Evolutionary conservation across 1,140 invertebrate species (phyloP).

Genomic region (Bathynomus jamesi): DNA sequence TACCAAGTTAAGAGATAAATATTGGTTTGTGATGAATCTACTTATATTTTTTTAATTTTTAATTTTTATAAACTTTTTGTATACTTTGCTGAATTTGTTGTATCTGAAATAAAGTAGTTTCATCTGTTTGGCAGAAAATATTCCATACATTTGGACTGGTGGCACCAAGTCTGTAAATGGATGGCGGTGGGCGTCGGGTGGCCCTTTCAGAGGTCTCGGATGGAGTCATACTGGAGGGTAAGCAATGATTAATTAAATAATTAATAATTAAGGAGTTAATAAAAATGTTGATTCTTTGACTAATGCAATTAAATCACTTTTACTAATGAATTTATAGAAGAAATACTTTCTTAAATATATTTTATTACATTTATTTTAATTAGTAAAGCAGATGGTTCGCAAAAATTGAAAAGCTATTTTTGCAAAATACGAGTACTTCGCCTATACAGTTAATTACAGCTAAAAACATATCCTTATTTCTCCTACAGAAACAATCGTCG

Average conservation of each 20-base stretch:
- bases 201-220: neutral
- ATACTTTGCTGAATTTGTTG: too few relatives aligned
- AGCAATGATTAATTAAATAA: neutral
- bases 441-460: neutral
- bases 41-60: too few relatives aligned
- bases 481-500: constrained; percentile 56
- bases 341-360: neutral
- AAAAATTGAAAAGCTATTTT: neutral
- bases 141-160: constrained; percentile 17
- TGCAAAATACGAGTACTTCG: neutral
- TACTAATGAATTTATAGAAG: neutral
- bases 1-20: too few relatives aligned
- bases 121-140: too few relatives aligned
- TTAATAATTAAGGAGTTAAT: neutral
- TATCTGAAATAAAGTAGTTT: too few relatives aligned
- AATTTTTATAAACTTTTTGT: too few relatives aligned
- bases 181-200: constrained; percentile 12
- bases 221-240: constrained; percentile 27
- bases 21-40: too few relatives aligned
- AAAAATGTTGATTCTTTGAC: too few relatives aligned
- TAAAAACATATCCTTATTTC: neutral
- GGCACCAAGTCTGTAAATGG: neutral
- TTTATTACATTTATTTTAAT: neutral
- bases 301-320: neutral
- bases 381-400: neutral